Percentiles rank a stretch among this genome's conserved stretches.
Conservation (phyloP, 2,113 vertebrate genomes). For the Microtus montanus region DNA sequence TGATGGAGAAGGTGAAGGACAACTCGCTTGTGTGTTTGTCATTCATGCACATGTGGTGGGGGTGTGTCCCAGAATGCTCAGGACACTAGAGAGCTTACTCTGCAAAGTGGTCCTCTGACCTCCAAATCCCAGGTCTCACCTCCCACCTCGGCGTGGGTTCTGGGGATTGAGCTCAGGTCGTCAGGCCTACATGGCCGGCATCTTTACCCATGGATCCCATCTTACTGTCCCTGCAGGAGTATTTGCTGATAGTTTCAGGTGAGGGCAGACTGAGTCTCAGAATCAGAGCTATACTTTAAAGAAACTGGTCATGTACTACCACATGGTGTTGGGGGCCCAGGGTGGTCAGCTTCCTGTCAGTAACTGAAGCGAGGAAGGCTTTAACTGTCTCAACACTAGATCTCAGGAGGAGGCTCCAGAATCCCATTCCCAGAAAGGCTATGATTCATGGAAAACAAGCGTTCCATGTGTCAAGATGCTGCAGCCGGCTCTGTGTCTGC, state of each 20-base stretch:
- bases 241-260: not conserved
- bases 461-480: not conserved
- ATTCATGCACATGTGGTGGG: too few species aligned
- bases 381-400: not conserved
- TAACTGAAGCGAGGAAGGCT: not conserved
- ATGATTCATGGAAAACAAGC: not conserved
- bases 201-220: not conserved
- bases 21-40: not conserved
- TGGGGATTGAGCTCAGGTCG: not conserved
- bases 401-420: not conserved
- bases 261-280: not conserved
- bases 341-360: not conserved
- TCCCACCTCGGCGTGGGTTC: not conserved
- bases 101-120: not conserved
- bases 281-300: not conserved
- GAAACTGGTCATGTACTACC: not conserved
- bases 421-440: not conserved
- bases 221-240: not conserved
- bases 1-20: not conserved
- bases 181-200: not conserved
- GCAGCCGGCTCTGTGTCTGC: constrained; percentile 6
- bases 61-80: not conserved
- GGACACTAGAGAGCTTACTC: not conserved
- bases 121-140: not conserved
- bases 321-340: not conserved